Conservation (phyloP, 2,113 vertebrate species). For the Cacatua alba region DNA sequence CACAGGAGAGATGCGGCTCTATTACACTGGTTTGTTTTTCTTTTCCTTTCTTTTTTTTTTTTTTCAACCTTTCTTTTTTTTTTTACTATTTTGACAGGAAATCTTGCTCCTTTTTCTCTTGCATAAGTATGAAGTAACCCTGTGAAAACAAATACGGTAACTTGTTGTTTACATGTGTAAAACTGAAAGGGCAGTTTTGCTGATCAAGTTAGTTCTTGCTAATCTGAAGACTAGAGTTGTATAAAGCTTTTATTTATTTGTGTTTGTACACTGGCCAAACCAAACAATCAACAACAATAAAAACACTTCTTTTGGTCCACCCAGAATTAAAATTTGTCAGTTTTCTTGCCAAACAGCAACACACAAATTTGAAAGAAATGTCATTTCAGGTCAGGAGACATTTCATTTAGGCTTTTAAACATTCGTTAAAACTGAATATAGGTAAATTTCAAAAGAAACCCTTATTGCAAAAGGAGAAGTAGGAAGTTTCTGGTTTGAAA, state of each 20-base stretch:
- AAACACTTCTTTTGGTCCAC: conserved; percentile 14
- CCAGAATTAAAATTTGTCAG: conserved; percentile 29
- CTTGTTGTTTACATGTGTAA: neutral
- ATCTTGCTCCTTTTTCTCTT: conserved; percentile 28
- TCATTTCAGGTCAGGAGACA: conserved; percentile 21
- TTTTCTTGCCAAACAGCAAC: conserved; percentile 14
- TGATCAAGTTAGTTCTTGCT: neutral
- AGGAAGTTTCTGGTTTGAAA: neutral
- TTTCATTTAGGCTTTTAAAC: neutral
- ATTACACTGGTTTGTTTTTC: conserved; percentile 49
- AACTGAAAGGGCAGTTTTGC: conserved; percentile 1
- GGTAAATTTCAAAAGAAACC: neutral
- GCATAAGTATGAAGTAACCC: conserved; percentile 42
- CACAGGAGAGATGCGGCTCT: conserved; percentile 19
- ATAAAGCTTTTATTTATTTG: conserved; percentile 2
- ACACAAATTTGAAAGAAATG: conserved; percentile 1
- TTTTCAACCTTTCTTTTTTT: neutral
- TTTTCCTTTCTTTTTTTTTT: neutral
- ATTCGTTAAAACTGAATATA: neutral
- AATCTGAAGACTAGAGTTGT: neutral
- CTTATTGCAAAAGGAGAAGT: neutral
- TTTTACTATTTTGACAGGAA: conserved; percentile 47
- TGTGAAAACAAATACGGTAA: neutral
- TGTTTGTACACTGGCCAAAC: neutral
- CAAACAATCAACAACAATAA: neutral